phyloP scores from a whole-genome alignment of 2,888 invertebrate genomes.

The Ptychoptera albimana region DNA sequence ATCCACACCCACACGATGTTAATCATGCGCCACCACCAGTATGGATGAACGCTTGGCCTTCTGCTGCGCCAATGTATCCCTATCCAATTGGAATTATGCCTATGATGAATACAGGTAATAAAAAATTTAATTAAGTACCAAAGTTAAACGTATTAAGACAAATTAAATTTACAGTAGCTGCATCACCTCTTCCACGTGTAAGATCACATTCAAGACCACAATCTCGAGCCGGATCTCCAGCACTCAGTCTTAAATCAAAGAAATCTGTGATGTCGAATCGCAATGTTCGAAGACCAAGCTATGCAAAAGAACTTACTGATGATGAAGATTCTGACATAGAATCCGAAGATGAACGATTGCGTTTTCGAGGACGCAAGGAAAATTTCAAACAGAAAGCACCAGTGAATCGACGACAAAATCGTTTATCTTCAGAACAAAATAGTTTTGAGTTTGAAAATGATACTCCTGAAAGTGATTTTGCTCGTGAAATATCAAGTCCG shows the following conservation, averaged over 20 bases:
- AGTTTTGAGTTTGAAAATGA: slow-evolving; percentile 4
- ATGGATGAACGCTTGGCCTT: slow-evolving; percentile 12
- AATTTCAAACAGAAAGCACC: background rate
- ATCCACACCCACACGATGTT: slow-evolving; percentile 19
- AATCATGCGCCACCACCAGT: slow-evolving; percentile 28
- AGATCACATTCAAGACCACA: slow-evolving; percentile 41
- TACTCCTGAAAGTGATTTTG: background rate
- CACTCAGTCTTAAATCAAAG: slow-evolving; percentile 51
- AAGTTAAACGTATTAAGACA: background rate
- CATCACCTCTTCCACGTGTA: slow-evolving; percentile 25
- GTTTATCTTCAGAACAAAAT: slow-evolving; percentile 15
- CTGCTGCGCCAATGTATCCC: slow-evolving; percentile 23
- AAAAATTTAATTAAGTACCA: too few species aligned
- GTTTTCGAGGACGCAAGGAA: slow-evolving; percentile 15
- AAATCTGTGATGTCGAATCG: slow-evolving; percentile 46
- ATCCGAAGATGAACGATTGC: slow-evolving; percentile 9
- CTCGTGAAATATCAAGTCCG: background rate
- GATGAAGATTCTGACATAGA: slow-evolving; percentile 42
- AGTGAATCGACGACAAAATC: slow-evolving; percentile 9
- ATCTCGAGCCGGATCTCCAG: slow-evolving; percentile 50
- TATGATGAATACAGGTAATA: slow-evolving; percentile 29
- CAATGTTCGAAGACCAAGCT: slow-evolving; percentile 30
- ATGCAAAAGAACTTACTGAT: slow-evolving; percentile 32
- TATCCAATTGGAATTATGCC: slow-evolving; percentile 28
- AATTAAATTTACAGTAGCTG: slow-evolving; percentile 10